These are phyloP conservation scores for Bursaphelenchus okinawaensis DNA, from an alignment of 2,888 invertebrate genomes.

Conservation along the genomic window DNA sequence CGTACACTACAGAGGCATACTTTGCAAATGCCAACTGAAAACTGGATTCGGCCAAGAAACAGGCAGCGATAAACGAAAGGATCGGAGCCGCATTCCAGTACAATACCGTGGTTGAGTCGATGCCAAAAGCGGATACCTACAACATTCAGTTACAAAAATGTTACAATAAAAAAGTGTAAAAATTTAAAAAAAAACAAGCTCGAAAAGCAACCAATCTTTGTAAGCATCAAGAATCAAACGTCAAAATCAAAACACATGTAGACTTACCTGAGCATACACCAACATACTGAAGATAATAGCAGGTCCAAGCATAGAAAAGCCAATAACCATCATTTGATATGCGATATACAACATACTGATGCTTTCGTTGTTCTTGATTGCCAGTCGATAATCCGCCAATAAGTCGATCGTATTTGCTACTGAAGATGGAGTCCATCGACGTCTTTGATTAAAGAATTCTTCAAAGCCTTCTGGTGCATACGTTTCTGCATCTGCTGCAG, in stretches of 20 bases:
- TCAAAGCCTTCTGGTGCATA: constrained; percentile 59
- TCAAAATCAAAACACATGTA: background rate
- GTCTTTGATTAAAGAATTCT: constrained; percentile 58
- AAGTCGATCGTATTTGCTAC: constrained; percentile 58
- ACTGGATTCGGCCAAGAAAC: constrained; percentile 51
- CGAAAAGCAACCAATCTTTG: too few species aligned
- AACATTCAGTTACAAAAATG: background rate
- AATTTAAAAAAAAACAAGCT: background rate
- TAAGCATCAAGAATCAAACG: background rate
- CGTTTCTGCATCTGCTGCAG: constrained; percentile 60
- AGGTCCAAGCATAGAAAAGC: constrained; percentile 56
- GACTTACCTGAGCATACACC: constrained; percentile 49
- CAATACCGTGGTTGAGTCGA: constrained; percentile 40
- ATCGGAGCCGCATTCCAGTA: constrained; percentile 49
- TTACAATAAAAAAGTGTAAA: background rate
- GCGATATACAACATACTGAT: constrained; percentile 54
- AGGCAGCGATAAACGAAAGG: constrained; percentile 43
- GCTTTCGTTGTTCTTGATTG: constrained; percentile 51
- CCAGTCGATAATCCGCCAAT: constrained; percentile 54
- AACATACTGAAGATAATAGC: constrained; percentile 58
- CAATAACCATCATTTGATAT: constrained; percentile 57
- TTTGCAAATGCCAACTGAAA: constrained; percentile 64
- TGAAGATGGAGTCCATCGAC: constrained; percentile 58
- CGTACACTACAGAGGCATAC: constrained; percentile 71
- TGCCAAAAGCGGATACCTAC: constrained; percentile 48